These are phyloP conservation scores for Centruroides sculpturatus DNA, from an alignment of 1,140 invertebrate genomes.

Conservation along the genomic window DNA sequence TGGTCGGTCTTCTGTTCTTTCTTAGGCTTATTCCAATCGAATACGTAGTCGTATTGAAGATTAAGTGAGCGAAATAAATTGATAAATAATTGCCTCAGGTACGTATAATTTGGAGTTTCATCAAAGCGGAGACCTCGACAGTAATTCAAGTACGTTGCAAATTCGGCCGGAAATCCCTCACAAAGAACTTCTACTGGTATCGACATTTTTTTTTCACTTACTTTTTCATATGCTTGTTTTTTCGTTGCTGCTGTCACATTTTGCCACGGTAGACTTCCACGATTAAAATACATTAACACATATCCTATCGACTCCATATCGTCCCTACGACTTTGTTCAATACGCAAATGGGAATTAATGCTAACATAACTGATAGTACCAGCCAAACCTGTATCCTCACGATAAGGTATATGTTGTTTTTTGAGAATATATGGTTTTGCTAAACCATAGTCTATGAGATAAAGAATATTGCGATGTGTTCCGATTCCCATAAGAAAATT, in stretches of 20 bases:
- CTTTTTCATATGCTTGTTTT: constrained; percentile 41
- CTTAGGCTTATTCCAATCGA: neutral
- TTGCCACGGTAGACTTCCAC: constrained; percentile 38
- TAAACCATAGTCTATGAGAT: constrained; percentile 39
- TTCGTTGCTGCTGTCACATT: constrained; percentile 42
- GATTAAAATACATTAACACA: constrained; percentile 63
- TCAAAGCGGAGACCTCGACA: neutral
- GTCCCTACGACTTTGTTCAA: constrained; percentile 53
- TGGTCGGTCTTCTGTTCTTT: no score
- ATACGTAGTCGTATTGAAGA: neutral
- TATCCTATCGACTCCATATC: constrained; percentile 95
- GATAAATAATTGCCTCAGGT: neutral
- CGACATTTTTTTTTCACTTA: constrained; percentile 36
- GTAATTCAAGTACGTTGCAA: constrained; percentile 18
- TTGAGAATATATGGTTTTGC: constrained; percentile 44
- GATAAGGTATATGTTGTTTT: constrained; percentile 43
- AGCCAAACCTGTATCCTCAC: constrained; percentile 43
- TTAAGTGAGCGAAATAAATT: neutral
- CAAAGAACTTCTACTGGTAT: constrained; percentile 35
- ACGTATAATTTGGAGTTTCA: neutral
- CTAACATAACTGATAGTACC: constrained; percentile 35
- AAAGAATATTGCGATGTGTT: no score
- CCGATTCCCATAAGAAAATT: constrained; percentile 18
- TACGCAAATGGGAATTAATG: constrained; percentile 21
- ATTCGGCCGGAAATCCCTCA: constrained; percentile 29